Evolutionary conservation across 2,888 invertebrate species (phyloP), one percentile per base, ranked within the genome.

Genomic region (Didymodactylos carnosus): DNA sequence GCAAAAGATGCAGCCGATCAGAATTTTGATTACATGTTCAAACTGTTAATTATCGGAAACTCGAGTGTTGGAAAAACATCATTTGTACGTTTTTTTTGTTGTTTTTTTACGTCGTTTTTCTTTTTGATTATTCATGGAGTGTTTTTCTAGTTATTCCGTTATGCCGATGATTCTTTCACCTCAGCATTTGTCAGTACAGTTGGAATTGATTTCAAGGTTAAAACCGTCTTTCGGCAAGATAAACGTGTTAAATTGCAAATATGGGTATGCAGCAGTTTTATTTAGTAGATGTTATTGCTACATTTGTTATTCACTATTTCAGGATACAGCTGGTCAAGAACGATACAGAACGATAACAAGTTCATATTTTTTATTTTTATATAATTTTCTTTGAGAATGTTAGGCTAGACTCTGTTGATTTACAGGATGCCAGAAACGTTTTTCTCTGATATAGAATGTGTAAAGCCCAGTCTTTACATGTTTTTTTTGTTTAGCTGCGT

Each of bases 141-240:
- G 19, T 10, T 25, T 35, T n/a, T 35, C n/a, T 3, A 62, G 62
- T 35, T 97, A 78, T 97, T 98, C 86, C 91, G 98, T 79, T 98
- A 98, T 84, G 97, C 97, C 75, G 98, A 98, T 84, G 98, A 98
- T 84, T 95, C 94, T 77, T 98, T 99, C 86, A 98, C 97, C 78
- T 97, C 97, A 78, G 97, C 97, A 78, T 98, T 98, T 86, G 98
- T 99, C 78, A 95, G 94, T 80, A 99, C 98, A 76, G 98, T 99
- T 78, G 98, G 98, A 77, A 98, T 98, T 81, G 98, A 98, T 87
- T 98, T 98, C 87, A 99, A 99, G 88, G 97, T 98, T 81, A 99
- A 99, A 87, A 99, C 98, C 76, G 97, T 98, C 77, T 97, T 98
- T 86, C 89, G 98, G 80, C 93, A 98, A 84, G 98, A 98, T 85